Evolutionary conservation across 2,888 invertebrate species (phyloP).

Genomic region (Leptinotarsa peninsularis): DNA sequence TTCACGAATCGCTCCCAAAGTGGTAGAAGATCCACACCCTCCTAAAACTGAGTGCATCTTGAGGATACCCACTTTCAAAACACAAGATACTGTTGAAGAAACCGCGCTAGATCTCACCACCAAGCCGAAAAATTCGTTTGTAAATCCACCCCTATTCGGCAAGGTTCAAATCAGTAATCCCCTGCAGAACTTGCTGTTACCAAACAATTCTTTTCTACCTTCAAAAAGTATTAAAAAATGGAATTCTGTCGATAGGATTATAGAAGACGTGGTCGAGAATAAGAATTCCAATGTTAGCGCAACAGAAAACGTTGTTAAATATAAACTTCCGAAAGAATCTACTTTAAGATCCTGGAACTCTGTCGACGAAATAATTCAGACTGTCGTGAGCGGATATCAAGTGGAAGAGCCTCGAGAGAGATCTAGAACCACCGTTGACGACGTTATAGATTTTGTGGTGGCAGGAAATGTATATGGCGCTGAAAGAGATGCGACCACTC

Average conservation of each 20-base stretch:
- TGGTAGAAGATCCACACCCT: conserved; percentile 30
- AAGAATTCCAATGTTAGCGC: conserved; percentile 12
- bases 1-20: conserved; percentile 20
- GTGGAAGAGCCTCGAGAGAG: background rate
- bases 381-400: conserved; percentile 41
- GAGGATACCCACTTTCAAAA: conserved; percentile 51
- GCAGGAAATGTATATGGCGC: background rate
- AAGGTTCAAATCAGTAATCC: background rate
- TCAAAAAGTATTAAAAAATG: background rate
- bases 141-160: background rate
- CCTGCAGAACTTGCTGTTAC: background rate
- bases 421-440: conserved; percentile 47
- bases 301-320: conserved; percentile 11
- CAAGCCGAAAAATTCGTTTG: conserved; percentile 39
- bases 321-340: conserved; percentile 36
- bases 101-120: conserved; percentile 55
- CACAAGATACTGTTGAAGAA: conserved; percentile 46
- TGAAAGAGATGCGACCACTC: background rate
- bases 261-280: conserved; percentile 40
- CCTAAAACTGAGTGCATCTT: conserved; percentile 51
- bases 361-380: conserved; percentile 51
- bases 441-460: conserved; percentile 52
- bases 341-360: conserved; percentile 39
- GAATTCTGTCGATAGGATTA: conserved; percentile 45
- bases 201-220: background rate